These are phyloP conservation scores for Hydrochoerus hydrochaeris DNA, from an alignment of 2,113 vertebrate species.

Conservation along the genomic window DNA sequence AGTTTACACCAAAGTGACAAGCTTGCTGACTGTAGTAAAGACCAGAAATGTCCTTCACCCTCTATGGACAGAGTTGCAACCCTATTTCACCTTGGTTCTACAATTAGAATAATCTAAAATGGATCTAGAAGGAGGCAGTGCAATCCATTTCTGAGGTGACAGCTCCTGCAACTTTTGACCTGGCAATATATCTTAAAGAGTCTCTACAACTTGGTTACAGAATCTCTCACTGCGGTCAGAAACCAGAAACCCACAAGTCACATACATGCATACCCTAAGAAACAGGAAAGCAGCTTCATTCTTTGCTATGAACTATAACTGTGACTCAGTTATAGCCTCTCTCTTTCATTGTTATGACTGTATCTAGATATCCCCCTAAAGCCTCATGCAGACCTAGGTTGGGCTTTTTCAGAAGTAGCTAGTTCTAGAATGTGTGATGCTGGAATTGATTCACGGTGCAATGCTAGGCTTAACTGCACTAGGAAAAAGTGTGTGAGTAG, in stretches of 20 bases:
- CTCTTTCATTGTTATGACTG: neutral
- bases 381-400: neutral
- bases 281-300: neutral
- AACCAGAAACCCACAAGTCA: neutral
- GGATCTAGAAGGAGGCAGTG: neutral
- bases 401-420: neutral
- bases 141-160: neutral
- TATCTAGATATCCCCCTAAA: neutral
- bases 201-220: neutral
- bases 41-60: neutral
- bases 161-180: neutral
- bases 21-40: neutral
- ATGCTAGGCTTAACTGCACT: neutral
- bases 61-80: neutral
- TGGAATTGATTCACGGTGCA: neutral
- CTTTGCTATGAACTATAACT: neutral
- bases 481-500: neutral
- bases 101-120: neutral
- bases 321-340: neutral
- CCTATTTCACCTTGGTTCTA: neutral
- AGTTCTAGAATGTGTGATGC: neutral
- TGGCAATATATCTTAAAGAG: neutral
- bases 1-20: neutral
- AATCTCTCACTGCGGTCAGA: neutral
- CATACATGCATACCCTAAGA: neutral